These are phyloP conservation scores for Pavo muticus DNA, from an alignment of 2,113 vertebrate genomes.

Conservation along the genomic window DNA sequence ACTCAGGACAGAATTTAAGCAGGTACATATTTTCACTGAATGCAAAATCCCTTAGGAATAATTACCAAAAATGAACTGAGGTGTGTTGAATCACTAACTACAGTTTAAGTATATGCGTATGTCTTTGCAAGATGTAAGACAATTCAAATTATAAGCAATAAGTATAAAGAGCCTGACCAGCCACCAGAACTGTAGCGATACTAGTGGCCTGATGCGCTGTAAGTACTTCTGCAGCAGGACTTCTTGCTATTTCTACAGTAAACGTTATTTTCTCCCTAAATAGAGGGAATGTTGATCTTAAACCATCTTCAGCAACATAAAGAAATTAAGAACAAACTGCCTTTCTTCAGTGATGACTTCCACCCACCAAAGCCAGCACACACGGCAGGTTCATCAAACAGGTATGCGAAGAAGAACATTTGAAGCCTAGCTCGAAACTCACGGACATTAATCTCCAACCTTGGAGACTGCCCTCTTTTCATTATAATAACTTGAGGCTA, in stretches of 20 bases:
- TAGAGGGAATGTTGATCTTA: constrained; percentile 1
- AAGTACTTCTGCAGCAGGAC: neutral
- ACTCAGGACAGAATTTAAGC: neutral
- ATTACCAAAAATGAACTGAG: neutral
- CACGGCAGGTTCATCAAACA: constrained; percentile 42
- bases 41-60: neutral
- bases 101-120: neutral
- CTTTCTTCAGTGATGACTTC: constrained; percentile 53
- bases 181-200: neutral
- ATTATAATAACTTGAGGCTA: constrained; percentile 49
- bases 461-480: constrained; percentile 36
- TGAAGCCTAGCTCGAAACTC: constrained; percentile 29
- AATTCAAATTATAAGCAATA: neutral
- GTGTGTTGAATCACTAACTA: neutral
- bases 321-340: constrained; percentile 25
- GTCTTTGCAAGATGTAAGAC: neutral
- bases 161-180: neutral
- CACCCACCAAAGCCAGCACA: constrained; percentile 17
- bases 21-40: neutral
- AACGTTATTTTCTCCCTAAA: neutral
- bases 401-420: constrained; percentile 20
- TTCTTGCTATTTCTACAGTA: neutral
- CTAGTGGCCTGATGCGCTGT: neutral
- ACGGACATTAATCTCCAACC: constrained; percentile 32
- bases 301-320: neutral